Percentiles rank a stretch among this genome's conserved stretches.
Conservation (phyloP, 2,888 invertebrate genomes). For the Drosophila rellima region DNA sequence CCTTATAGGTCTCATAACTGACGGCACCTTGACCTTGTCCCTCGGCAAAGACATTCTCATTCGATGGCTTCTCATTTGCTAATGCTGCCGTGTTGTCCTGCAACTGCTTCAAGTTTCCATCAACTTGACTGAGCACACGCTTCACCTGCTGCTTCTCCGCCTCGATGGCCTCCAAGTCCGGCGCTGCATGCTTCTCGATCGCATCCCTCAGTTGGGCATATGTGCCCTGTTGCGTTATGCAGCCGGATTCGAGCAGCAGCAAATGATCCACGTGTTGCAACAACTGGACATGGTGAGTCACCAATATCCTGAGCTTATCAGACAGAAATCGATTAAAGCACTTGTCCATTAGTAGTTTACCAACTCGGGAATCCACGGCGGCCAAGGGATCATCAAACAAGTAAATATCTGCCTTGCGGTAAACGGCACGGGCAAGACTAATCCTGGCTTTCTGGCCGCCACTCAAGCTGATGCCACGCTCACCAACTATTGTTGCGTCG, state of each 20-base stretch:
- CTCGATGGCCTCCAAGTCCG: slow-evolving; percentile 73
- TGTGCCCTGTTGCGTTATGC: slow-evolving; percentile 80
- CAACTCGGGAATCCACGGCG: slow-evolving; percentile 92
- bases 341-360: slow-evolving; percentile 90
- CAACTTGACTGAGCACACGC: slow-evolving; percentile 77
- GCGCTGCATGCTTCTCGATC: slow-evolving; percentile 85
- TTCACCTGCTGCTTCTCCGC: slow-evolving; percentile 69
- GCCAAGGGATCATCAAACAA: slow-evolving; percentile 92
- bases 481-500: slow-evolving; percentile 87
- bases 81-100: slow-evolving; percentile 22
- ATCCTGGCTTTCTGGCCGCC: slow-evolving; percentile 92
- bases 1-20: slow-evolving; percentile 87
- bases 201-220: slow-evolving; percentile 86
- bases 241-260: slow-evolving; percentile 87
- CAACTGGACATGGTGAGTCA: slow-evolving; percentile 90
- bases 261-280: slow-evolving; percentile 87
- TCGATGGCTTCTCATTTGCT: slow-evolving; percentile 16
- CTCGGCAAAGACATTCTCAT: slow-evolving; percentile 83
- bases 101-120: slow-evolving; percentile 67
- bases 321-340: slow-evolving; percentile 88
- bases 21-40: slow-evolving; percentile 88
- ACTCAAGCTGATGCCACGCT: slow-evolving; percentile 90
- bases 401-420: slow-evolving; percentile 91
- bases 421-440: slow-evolving; percentile 90
- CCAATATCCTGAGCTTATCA: slow-evolving; percentile 89